Evolutionary conservation across 1,140 invertebrate genomes (phyloP).

Genomic region (Magallana ariakensis): DNA sequence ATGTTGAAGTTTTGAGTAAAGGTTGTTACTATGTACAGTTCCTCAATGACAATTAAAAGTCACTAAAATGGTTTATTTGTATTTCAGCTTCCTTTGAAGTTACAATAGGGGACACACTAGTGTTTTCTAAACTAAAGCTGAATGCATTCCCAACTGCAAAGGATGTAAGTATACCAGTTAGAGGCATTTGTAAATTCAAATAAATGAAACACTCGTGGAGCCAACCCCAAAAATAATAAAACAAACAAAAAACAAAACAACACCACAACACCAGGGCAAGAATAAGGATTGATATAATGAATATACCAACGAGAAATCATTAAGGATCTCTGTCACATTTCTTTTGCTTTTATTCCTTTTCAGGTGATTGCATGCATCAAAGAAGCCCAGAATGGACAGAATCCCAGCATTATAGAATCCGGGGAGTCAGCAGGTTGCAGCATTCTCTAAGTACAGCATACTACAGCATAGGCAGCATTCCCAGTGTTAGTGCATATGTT

Average conservation of each 20-base stretch:
- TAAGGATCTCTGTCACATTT: no score
- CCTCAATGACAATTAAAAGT: background rate
- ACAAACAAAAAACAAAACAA: no score
- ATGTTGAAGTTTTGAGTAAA: no score
- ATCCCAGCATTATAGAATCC: slow-evolving; percentile 55
- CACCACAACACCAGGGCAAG: no score
- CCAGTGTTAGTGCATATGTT: background rate
- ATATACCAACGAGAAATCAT: no score
- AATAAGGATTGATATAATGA: no score
- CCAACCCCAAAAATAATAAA: no score
- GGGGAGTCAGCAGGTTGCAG: slow-evolving; percentile 58
- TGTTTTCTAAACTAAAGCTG: slow-evolving; percentile 85
- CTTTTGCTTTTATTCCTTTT: slow-evolving; percentile 6
- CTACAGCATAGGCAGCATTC: background rate
- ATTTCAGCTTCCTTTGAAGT: slow-evolving; percentile 85
- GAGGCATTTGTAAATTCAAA: no score
- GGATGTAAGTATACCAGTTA: slow-evolving; percentile 79
- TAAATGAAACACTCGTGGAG: no score
- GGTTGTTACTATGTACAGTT: background rate
- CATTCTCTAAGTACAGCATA: slow-evolving; percentile 40
- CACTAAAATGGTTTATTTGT: slow-evolving; percentile 52
- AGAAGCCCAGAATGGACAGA: slow-evolving; percentile 52
- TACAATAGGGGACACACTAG: slow-evolving; percentile 82
- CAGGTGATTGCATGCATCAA: slow-evolving; percentile 61
- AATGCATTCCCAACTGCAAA: slow-evolving; percentile 84